A percentile compares a stretch with the other conserved stretches of the same genome.
Conservation (phyloP, 92 coral and sea anemone species). For the Siderastrea siderea region DNA sequence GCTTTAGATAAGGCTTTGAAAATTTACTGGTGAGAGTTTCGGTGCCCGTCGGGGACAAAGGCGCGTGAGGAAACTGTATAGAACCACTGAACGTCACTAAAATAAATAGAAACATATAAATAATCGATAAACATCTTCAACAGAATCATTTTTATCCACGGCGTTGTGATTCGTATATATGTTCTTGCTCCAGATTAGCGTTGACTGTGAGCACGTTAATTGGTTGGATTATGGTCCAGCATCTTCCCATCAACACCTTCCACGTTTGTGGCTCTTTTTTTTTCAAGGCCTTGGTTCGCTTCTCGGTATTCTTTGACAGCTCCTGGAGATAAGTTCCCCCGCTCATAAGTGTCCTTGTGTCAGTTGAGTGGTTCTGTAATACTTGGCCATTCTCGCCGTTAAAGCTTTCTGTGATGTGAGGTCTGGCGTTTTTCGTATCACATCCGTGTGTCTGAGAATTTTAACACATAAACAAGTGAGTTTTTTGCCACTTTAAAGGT, state of each 20-base stretch:
- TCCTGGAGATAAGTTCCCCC: neutral
- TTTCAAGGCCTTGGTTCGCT: neutral
- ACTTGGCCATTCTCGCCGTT: slow-evolving; percentile 80
- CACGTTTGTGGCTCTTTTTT: neutral
- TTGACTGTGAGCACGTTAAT: too few species aligned
- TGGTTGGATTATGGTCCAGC: too few species aligned
- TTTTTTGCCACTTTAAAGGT: neutral
- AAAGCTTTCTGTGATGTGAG: slow-evolving; percentile 78
- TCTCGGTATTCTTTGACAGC: neutral
- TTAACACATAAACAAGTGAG: neutral
- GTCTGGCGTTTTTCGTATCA: slow-evolving; percentile 79
- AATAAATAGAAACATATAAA: neutral
- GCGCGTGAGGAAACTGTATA: neutral
- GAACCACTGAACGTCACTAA: neutral
- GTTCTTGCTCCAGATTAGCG: too few species aligned
- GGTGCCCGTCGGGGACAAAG: neutral
- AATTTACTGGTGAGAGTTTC: neutral
- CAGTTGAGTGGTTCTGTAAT: slow-evolving; percentile 70
- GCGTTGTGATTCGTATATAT: too few species aligned
- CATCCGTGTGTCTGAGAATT: slow-evolving; percentile 10
- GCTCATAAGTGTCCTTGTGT: slow-evolving; percentile 20
- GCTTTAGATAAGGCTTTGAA: neutral
- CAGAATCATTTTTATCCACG: neutral
- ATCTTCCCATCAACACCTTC: too few species aligned
- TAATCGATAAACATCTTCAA: neutral